These are phyloP conservation scores for Neogobius melanostomus DNA, from an alignment of 2,113 vertebrate genomes.

Conservation along the genomic window DNA sequence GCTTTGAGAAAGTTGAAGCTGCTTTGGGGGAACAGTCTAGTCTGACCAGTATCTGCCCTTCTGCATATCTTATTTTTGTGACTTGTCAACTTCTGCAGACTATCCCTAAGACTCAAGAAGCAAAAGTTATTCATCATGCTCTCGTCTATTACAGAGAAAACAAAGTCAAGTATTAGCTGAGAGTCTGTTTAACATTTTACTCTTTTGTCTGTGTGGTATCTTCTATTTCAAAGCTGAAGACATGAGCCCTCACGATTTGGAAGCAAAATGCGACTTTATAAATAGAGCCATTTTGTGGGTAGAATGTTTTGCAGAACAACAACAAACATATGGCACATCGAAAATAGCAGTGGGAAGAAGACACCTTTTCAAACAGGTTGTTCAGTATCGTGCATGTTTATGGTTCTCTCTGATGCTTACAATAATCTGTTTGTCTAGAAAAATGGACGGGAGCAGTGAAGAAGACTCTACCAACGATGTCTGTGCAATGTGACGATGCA, in stretches of 20 bases:
- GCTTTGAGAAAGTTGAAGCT: conserved; percentile 9
- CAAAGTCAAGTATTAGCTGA: conserved; percentile 9
- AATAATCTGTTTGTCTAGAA: background rate
- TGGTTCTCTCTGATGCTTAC: background rate
- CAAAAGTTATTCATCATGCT: too few relatives aligned
- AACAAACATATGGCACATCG: conserved; percentile 15
- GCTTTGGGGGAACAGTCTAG: conserved; percentile 9
- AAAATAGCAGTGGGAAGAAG: background rate
- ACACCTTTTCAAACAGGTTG: too few relatives aligned
- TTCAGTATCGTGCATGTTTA: too few relatives aligned
- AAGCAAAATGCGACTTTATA: background rate
- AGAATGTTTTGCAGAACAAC: conserved; percentile 21
- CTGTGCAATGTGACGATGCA: too few relatives aligned
- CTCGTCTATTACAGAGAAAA: background rate
- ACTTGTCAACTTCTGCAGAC: conserved; percentile 19
- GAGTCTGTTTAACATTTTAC: conserved; percentile 8
- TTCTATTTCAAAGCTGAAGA: background rate
- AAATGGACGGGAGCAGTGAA: background rate
- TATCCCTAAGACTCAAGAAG: conserved; percentile 20
- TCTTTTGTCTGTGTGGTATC: background rate
- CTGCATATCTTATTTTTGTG: conserved; percentile 11
- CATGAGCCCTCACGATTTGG: background rate
- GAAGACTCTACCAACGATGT: background rate
- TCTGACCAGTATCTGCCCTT: conserved; percentile 33
- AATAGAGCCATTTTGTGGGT: conserved; percentile 1